A percentile compares a stretch with the other conserved stretches of the same genome.
phyloP scores from a whole-genome alignment of 2,888 invertebrate genomes.

The Hydroisotoma schaefferi region DNA sequence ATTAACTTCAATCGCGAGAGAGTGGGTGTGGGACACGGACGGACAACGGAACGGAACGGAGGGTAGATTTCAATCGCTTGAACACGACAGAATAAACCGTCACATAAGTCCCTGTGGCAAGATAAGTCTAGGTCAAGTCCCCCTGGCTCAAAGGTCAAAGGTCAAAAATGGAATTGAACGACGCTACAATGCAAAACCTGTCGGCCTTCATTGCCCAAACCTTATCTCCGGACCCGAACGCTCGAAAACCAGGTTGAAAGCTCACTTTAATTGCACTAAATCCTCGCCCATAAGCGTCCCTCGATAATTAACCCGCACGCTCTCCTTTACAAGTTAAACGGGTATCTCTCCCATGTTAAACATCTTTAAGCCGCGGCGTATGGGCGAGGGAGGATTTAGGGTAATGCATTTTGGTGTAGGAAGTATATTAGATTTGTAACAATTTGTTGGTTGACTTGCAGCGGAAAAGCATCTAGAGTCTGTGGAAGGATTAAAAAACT shows the following conservation, averaged over 20 bases:
- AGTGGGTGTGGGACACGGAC: too few relatives aligned
- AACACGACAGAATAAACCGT: too few relatives aligned
- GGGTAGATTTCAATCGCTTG: too few relatives aligned
- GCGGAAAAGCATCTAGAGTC: conserved; percentile 90
- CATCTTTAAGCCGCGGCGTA: too few relatives aligned
- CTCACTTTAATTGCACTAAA: conserved; percentile 5
- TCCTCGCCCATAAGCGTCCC: neutral
- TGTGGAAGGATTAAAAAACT: conserved; percentile 86
- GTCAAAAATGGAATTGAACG: conserved; percentile 76
- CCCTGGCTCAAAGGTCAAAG: neutral
- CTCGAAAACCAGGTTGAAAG: conserved; percentile 72
- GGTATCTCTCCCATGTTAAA: too few relatives aligned
- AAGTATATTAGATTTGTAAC: neutral
- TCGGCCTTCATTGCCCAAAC: conserved; percentile 84
- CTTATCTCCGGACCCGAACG: conserved; percentile 73
- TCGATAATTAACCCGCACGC: too few relatives aligned
- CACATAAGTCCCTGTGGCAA: too few relatives aligned
- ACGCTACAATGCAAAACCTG: conserved; percentile 75
- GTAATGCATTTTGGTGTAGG: neutral
- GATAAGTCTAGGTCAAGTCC: too few relatives aligned
- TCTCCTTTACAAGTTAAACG: too few relatives aligned
- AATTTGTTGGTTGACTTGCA: too few relatives aligned
- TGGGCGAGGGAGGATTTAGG: neutral
- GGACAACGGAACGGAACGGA: too few relatives aligned
- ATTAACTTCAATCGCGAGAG: too few relatives aligned